A percentile compares a stretch with the other conserved stretches of the same genome.
phyloP scores from a whole-genome alignment of 1,140 invertebrate species.

The Ostrea denselamellosa region DNA sequence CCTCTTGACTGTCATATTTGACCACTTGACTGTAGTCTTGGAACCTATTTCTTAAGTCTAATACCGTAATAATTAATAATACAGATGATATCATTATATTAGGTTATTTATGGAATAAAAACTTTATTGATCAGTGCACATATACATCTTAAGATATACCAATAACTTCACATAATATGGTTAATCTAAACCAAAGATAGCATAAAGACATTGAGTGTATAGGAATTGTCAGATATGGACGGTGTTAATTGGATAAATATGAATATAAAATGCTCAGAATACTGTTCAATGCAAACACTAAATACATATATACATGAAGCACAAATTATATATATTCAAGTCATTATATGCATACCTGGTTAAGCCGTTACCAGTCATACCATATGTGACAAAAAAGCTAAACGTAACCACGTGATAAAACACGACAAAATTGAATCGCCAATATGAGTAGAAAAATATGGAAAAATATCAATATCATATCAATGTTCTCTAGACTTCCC shows the following conservation, averaged over 20 bases:
- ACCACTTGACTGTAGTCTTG: no score
- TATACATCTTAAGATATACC: no score
- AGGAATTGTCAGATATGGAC: not conserved
- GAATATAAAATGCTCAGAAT: not conserved
- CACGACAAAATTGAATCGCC: not conserved
- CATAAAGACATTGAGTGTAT: not conserved
- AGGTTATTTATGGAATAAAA: no score
- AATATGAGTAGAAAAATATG: not conserved
- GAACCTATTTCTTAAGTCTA: no score
- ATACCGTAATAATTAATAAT: no score
- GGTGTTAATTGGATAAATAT: not conserved
- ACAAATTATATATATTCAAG: not conserved
- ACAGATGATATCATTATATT: no score
- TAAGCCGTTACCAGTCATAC: not conserved
- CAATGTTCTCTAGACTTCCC: slow-evolving; percentile 35
- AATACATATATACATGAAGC: not conserved
- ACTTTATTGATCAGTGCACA: no score
- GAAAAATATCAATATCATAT: not conserved
- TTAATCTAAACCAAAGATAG: no score
- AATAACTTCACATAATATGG: no score
- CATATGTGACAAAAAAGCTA: not conserved
- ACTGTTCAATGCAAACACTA: not conserved
- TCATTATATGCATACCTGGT: not conserved
- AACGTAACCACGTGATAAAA: not conserved
- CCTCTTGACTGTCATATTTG: no score